A percentile compares a stretch with the other conserved stretches of the same genome.
phyloP scores from a whole-genome alignment of 2,888 invertebrate genomes.

The Ephialtes manifestator region DNA sequence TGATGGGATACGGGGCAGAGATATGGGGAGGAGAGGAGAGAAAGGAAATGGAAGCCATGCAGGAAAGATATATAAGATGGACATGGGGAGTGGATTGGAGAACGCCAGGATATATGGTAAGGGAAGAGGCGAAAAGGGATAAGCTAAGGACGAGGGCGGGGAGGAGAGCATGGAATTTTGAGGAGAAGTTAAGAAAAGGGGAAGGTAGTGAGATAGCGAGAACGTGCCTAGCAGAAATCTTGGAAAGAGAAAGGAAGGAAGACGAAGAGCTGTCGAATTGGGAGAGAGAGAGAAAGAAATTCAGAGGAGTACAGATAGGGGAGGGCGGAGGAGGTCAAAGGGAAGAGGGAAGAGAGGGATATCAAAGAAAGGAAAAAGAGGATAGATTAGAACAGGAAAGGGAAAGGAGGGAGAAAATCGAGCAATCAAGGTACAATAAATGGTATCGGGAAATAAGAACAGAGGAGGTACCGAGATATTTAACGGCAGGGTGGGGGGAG shows the following conservation, averaged over 20 bases:
- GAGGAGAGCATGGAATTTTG: no score
- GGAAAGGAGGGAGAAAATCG: neutral
- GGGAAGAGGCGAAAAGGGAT: no score
- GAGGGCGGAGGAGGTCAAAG: neutral
- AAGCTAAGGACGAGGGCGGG: no score
- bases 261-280: neutral
- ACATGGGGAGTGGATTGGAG: no score
- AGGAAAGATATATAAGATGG: no score
- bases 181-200: neutral
- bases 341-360: neutral
- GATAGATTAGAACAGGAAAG: neutral
- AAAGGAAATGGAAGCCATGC: no score
- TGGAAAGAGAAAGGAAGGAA: no score
- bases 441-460: slow-evolving; percentile 10
- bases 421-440: slow-evolving; percentile 21
- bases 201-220: no score
- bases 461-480: neutral
- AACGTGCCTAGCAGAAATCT: no score
- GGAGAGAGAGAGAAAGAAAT: neutral
- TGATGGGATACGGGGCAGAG: slow-evolving; percentile 16
- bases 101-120: no score
- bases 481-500: neutral
- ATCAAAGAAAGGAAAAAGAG: neutral
- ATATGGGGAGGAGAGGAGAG: no score
- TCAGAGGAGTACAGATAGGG: neutral